Percentiles rank a stretch among this genome's conserved stretches.
Evolutionary conservation across 2,797 vertebrate genomes (phyloP).

Genomic region (Saxicola maurus): DNA sequence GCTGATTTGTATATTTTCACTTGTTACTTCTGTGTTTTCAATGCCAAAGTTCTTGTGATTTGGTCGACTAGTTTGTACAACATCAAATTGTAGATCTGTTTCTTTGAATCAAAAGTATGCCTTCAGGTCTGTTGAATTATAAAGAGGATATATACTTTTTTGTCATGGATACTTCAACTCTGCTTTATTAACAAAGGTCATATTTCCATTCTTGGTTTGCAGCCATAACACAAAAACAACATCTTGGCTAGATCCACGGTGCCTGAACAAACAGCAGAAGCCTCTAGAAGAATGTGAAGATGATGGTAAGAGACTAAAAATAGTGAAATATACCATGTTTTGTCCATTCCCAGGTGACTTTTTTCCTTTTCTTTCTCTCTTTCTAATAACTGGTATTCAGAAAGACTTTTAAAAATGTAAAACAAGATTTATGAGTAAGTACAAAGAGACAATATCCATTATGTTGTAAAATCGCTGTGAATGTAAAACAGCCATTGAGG

Average conservation of each 20-base stretch:
- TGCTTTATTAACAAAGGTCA: slow-evolving; percentile 37
- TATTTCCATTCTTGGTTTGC: slow-evolving; percentile 64
- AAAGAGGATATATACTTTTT: neutral
- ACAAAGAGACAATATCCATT: neutral
- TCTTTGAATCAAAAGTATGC: neutral
- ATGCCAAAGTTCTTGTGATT: neutral
- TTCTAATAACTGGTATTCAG: neutral
- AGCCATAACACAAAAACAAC: slow-evolving; percentile 99
- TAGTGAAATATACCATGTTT: neutral
- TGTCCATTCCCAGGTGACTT: neutral
- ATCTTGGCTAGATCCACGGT: slow-evolving; percentile 98
- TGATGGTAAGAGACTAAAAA: slow-evolving; percentile 81
- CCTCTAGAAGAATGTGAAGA: slow-evolving; percentile 99
- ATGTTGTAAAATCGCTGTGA: neutral
- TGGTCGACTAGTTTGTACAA: neutral
- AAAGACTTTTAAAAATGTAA: neutral
- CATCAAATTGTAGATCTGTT: neutral
- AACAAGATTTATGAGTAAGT: neutral
- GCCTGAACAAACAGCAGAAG: slow-evolving; percentile 97
- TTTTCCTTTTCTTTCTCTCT: neutral
- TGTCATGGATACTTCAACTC: neutral
- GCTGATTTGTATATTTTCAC: neutral
- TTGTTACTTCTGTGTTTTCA: neutral
- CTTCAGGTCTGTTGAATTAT: slow-evolving; percentile 11
- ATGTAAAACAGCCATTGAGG: neutral